Conservation (phyloP, 1,140 invertebrate genomes). For the Cydia pomonella region DNA sequence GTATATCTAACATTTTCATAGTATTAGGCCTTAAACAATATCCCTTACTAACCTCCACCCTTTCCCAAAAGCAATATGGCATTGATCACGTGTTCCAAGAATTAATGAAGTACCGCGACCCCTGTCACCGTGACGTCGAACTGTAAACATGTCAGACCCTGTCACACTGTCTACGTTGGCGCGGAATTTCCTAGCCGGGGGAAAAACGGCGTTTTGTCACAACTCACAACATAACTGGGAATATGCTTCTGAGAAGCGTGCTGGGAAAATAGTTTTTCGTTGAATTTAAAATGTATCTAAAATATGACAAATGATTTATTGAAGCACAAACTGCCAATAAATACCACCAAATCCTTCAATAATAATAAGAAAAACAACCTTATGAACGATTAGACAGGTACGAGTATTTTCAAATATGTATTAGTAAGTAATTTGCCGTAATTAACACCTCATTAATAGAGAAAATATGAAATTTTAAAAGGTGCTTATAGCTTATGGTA, state of each 20-base stretch:
- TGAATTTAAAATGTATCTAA: too few species aligned
- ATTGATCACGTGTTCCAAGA: conserved; percentile 68
- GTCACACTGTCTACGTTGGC: conserved; percentile 50
- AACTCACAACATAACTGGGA: not conserved
- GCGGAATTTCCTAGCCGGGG: conserved; percentile 53
- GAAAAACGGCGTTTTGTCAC: conserved; percentile 16
- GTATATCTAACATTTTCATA: too few species aligned
- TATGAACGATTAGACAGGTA: too few species aligned
- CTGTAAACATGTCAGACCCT: conserved; percentile 50
- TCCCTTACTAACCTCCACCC: conserved; percentile 36
- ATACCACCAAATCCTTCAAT: too few species aligned
- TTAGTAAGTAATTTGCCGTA: too few species aligned
- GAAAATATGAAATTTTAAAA: too few species aligned
- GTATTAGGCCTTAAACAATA: conserved; percentile 12
- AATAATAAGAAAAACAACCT: too few species aligned
- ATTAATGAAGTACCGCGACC: conserved; percentile 78
- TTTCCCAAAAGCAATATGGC: conserved; percentile 48
- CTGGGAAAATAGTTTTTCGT: not conserved
- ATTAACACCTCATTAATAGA: too few species aligned
- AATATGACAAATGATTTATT: too few species aligned
- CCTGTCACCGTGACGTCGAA: conserved; percentile 54
- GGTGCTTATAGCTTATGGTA: too few species aligned
- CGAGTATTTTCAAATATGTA: too few species aligned
- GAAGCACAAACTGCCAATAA: too few species aligned
- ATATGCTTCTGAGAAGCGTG: not conserved